Base-by-base conservation (phyloP, 2,888 invertebrate genomes). In the Automeris io region DNA sequence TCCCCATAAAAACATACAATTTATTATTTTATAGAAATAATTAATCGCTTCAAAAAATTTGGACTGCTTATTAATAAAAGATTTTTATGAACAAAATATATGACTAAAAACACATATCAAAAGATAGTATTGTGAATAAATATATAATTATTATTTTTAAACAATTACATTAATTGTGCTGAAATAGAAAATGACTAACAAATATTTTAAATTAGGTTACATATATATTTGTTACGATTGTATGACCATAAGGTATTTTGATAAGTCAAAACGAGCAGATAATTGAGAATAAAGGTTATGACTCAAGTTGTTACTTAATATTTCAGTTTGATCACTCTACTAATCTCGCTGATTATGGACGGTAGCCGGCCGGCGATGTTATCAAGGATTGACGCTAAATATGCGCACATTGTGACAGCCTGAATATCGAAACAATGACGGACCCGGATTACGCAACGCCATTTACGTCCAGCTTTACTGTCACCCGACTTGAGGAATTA, bases 351-450 rank as follows among this genome's bases (percentile, higher is more conserved):
- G 77, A 75, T 75, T 73, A 66, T 64, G 51, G 63, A 52, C 60
- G 55, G 55, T 53, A 60, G 68, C 61, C 62, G 62, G 57, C 59
- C 56, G 51, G 66, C 69, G 83, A 83, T 83, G 75, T 61, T 82
- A 83, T 85, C 85, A 61, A 67, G 64, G 81, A 83, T 73, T 85
- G 85, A 85, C 83, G 75, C 75, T 86, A 85, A 85, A 86, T 85
- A 81, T 80, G 76, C 75, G 63, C 57, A 61, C 73, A 57, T 70
- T 67, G 75, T 81, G 81, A 82, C 83, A 83, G 73, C 69, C 69
- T 62, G 78, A 75, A 77, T 82, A 82, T 74, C 77, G 68, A 77
- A 71, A 85, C 86, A 83, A 85, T 83, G 82, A 82, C 76, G 72
- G 70, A 70, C 76, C 45, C 53, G 54, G 54, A 58, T 85, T 83